Percentiles rank a stretch among this genome's conserved stretches.
Evolutionary conservation across 2,797 vertebrate species (phyloP).

Genomic region (Alosa sapidissima): DNA sequence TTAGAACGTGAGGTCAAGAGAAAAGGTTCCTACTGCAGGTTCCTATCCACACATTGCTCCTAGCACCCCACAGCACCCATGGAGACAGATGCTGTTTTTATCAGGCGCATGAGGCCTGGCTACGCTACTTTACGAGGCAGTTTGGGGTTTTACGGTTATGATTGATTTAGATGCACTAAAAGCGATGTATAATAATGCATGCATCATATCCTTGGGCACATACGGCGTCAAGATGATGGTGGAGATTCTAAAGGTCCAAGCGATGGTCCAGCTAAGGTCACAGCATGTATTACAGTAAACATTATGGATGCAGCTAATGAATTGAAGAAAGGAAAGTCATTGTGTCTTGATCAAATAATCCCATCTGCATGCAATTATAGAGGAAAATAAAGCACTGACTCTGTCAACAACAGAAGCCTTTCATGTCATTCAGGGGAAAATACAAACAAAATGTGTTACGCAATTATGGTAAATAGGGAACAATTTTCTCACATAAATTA

Average conservation of each 20-base stretch:
- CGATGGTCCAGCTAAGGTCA: neutral
- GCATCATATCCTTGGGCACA: neutral
- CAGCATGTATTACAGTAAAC: neutral
- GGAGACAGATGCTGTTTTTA: conserved; percentile 1
- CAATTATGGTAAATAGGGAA: neutral
- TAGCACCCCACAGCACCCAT: neutral
- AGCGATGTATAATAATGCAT: neutral
- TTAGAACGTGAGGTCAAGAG: neutral
- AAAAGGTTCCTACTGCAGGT: neutral
- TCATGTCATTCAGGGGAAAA: neutral
- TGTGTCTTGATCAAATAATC: neutral
- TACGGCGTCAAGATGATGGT: neutral
- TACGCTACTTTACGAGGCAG: neutral
- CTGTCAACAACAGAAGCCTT: neutral
- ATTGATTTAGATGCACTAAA: neutral
- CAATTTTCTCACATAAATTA: neutral
- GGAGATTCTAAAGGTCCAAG: neutral
- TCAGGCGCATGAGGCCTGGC: neutral
- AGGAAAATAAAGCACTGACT: neutral
- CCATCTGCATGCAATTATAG: neutral
- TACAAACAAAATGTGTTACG: neutral
- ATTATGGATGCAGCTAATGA: neutral
- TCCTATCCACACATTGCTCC: neutral
- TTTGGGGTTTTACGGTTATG: neutral
- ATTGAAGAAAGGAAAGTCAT: neutral